Evolutionary conservation across 2,113 vertebrate genomes (phyloP), one percentile per base, ranked within the genome.

Genomic region (Cheirogaleus medius): DNA sequence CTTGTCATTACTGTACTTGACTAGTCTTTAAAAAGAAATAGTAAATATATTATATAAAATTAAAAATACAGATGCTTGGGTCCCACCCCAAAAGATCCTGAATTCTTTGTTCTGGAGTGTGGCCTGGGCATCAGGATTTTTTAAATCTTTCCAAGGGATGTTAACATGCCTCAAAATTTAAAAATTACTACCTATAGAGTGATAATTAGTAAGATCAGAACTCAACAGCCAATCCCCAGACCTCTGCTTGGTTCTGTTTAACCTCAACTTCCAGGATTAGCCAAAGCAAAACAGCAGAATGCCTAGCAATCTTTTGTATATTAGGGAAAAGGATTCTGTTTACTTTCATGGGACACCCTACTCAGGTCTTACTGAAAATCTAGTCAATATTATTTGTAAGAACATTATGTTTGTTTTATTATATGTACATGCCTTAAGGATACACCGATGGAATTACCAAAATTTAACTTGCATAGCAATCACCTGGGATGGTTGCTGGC

Each of bases 201-300:
- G 25, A 42, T 42, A 60, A 42, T 82, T 82, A 42, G 23, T 82
- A 60, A 60, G 32, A 54, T 52, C 32, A 6, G 34, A 52, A 54
- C 76, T 78, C 49, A n/a, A 54, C 5, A 54, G 32, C 20, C 76
- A 54, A n/a, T 78, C 34, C 11, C 32, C 32, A 66, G 76, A 94
- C 76, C 49, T 63, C 37, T 68, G 6, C 52, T 52, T 88, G 44
- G 47, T 78, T 94, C 63, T 54, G 27, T 85, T 78, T 89, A 91
- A 47, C 9, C 32, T n/a, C 63, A 81, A 64, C 84, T 89, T 92
- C n/a, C 10, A 89, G 63, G 14, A 63, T 7, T 78, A 88, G 37
- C 39, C 44, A 94, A 81, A 92, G 44, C 42, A 84, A 92, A 78
- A 71, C 29, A 78, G 54, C 29, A 96, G 44, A 60, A 56, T 89